Evolutionary conservation across 2,888 invertebrate species (phyloP).

Genomic region (Teleogryllus oceanicus): DNA sequence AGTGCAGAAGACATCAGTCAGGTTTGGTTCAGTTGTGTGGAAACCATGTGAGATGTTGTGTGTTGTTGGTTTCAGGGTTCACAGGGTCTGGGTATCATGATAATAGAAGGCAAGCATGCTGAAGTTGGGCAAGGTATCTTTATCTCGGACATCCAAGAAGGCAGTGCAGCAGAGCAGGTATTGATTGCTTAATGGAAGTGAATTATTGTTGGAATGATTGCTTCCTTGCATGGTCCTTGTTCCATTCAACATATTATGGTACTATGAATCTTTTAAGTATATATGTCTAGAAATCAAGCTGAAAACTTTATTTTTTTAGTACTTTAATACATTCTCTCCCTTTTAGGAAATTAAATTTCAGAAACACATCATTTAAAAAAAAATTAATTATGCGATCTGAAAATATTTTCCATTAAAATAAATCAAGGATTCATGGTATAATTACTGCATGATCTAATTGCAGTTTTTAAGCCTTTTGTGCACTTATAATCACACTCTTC

Average conservation of each 20-base stretch:
- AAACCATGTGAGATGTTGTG: slow-evolving; percentile 29
- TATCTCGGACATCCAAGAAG: slow-evolving; percentile 87
- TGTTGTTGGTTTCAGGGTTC: slow-evolving; percentile 57
- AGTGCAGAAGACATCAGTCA: neutral
- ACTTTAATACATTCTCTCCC: too few relatives aligned
- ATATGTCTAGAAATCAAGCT: neutral
- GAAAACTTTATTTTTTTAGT: too few relatives aligned
- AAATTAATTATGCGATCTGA: neutral
- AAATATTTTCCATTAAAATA: neutral
- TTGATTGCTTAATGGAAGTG: neutral
- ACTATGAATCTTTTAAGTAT: slow-evolving; percentile 1
- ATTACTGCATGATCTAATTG: neutral
- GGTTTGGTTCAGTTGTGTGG: slow-evolving; percentile 21
- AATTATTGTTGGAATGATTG: neutral
- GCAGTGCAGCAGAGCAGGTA: slow-evolving; percentile 83
- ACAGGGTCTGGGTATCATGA: slow-evolving; percentile 87
- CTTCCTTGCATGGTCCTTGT: slow-evolving; percentile 26
- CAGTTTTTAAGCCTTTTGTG: neutral
- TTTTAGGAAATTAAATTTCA: too few relatives aligned
- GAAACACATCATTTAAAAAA: neutral
- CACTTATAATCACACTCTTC: slow-evolving; percentile 2
- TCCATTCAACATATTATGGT: neutral
- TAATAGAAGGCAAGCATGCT: slow-evolving; percentile 88
- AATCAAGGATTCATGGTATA: neutral
- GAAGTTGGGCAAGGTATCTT: slow-evolving; percentile 91